These are phyloP conservation scores for Eupithecia dodoneata DNA, from an alignment of 2,888 invertebrate genomes.

Conservation along the genomic window DNA sequence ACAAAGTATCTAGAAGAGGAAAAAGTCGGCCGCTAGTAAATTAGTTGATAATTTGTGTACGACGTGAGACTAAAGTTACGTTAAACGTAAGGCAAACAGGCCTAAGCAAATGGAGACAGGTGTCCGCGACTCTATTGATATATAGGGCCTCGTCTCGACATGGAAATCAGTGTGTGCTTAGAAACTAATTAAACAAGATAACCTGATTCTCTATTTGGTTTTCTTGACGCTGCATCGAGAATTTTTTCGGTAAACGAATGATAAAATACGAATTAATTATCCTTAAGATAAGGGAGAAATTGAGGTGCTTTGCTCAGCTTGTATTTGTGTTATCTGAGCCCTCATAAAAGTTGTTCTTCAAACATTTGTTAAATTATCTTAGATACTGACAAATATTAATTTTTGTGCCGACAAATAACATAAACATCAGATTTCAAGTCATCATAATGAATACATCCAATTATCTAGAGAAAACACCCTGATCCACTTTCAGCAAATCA, in stretches of 20 bases:
- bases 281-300: constrained; percentile 33
- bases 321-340: constrained; percentile 27
- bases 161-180: constrained; percentile 76
- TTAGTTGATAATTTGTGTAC: constrained; percentile 83
- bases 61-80: constrained; percentile 76
- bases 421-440: not conserved
- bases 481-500: constrained; percentile 22
- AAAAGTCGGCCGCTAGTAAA: constrained; percentile 66
- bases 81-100: constrained; percentile 79
- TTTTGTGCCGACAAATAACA: not conserved
- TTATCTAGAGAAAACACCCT: constrained; percentile 13
- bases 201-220: constrained; percentile 73
- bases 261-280: constrained; percentile 37
- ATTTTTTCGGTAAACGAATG: constrained; percentile 41
- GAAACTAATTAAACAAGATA: constrained; percentile 81
- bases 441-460: constrained; percentile 4
- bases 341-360: constrained; percentile 14
- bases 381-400: not conserved
- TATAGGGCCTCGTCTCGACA: constrained; percentile 68
- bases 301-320: constrained; percentile 22
- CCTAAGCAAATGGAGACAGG: constrained; percentile 83
- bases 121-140: constrained; percentile 78
- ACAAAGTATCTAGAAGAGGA: constrained; percentile 29
- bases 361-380: constrained; percentile 10
- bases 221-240: constrained; percentile 57